Base-by-base conservation (phyloP, 2,797 vertebrate genomes). In the Myotis pilosus region DNA sequence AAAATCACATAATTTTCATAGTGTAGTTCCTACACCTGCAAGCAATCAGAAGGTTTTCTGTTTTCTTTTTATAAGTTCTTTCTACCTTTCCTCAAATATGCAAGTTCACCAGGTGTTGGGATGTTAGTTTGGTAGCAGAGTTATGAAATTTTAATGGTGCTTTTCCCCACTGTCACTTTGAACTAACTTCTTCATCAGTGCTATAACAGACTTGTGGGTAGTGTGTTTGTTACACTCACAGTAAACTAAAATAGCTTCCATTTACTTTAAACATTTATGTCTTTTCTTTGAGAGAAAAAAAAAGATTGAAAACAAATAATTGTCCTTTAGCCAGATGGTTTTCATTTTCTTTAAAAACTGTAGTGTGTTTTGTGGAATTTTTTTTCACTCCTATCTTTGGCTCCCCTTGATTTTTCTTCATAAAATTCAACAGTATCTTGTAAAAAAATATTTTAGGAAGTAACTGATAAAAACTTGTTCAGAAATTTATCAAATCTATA, bases 121-220 rank as follows among this genome's bases (percentile, higher is more conserved):
- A 82, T 83, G 60, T 79, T 94, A 33, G 51, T 95, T 92, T 90
- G 87, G 49, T 68, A 71, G 87, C 78, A 89, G 64, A 93, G 28
- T 90, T 88, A 93, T 95, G 82, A 96, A 97, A 97, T 92, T 87
- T 93, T 96, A 96, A 96, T 94, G 79, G 10, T 71, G 28, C 55
- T 69, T 91, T 84, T 36, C 23, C 51, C 47, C 25, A 8, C 47
- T 51, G 53, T 95, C 57, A 57, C 64, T 95, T 79, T 94, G 81
- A 96, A 96, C 36, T 90, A 87, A 85, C 62, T 87, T 75, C 76
- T 86, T 93, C 72, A 75, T 88, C 69, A 88, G 28, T 30, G 53
- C 53, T 82, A 22, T 68, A 49, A 81, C 78, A 92, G 81, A 71
- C 44, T 57, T 92, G 30, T 38, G 13, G 15, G 8, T 47, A 22